Evolutionary conservation across 2,113 vertebrate species (phyloP).

Genomic region (Anhinga rufa): DNA sequence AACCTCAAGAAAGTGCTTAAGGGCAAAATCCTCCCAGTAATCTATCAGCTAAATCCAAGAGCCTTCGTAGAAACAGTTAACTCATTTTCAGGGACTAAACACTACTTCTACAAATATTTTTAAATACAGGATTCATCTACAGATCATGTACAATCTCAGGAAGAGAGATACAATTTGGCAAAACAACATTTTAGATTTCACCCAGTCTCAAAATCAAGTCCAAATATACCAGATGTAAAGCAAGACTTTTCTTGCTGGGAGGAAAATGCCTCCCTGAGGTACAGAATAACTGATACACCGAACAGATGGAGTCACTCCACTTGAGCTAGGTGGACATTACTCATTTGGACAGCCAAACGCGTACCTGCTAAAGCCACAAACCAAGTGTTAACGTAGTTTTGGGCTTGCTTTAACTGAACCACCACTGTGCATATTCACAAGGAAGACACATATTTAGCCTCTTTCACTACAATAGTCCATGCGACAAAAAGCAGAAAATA

Average conservation of each 20-base stretch:
- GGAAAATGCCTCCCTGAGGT: neutral
- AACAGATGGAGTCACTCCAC: neutral
- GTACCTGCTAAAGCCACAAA: neutral
- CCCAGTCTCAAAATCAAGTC: neutral
- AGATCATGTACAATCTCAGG: neutral
- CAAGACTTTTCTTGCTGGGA: neutral
- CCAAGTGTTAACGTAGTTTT: fast-evolving
- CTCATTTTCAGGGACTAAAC: neutral
- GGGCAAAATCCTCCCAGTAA: slow-evolving; percentile 8
- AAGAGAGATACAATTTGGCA: neutral
- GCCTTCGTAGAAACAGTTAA: neutral
- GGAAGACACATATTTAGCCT: neutral
- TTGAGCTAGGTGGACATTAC: neutral
- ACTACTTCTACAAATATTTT: neutral
- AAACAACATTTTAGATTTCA: neutral
- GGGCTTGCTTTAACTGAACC: neutral
- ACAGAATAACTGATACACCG: neutral
- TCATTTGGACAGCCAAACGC: neutral
- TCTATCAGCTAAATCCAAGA: neutral
- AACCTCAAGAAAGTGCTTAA: neutral
- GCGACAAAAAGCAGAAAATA: neutral
- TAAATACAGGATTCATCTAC: neutral
- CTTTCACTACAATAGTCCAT: neutral
- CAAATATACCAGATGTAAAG: neutral
- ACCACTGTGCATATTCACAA: neutral